phyloP scores from a whole-genome alignment of 2,113 vertebrate species.

The Trichechus manatus region DNA sequence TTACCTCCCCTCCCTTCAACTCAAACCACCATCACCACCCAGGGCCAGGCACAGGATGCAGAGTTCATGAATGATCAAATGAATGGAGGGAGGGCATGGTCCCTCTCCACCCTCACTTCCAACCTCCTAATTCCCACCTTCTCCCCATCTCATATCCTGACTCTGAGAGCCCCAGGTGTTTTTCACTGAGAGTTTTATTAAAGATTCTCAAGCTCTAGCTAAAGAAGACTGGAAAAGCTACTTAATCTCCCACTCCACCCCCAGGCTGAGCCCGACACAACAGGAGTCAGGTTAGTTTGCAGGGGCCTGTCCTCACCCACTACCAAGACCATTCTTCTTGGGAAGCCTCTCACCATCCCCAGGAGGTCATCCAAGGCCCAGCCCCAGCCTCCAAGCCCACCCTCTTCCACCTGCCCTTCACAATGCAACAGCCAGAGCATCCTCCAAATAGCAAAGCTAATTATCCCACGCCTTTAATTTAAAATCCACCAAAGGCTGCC shows the following conservation, averaged over 20 bases:
- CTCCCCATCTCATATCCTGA: background rate
- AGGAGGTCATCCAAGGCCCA: background rate
- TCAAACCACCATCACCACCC: background rate
- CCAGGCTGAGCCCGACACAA: background rate
- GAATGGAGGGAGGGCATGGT: background rate
- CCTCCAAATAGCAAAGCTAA: background rate
- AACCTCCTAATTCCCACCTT: background rate
- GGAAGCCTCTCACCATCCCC: background rate
- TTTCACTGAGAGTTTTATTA: constrained; percentile 73
- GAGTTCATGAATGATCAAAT: background rate
- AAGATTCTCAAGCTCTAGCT: constrained; percentile 48
- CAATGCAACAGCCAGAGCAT: background rate
- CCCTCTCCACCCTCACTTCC: background rate
- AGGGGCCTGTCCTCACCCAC: background rate
- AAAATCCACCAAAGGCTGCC: background rate
- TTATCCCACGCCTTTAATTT: background rate
- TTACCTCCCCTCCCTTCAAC: background rate
- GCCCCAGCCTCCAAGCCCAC: background rate
- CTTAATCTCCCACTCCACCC: constrained; percentile 30
- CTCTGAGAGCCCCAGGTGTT: constrained; percentile 67
- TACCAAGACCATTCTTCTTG: background rate
- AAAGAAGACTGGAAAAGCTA: background rate
- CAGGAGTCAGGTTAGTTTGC: background rate
- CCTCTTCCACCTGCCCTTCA: background rate
- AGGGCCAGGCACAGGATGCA: background rate